Base-by-base conservation (phyloP, 2,113 vertebrate genomes). In the Abramis brama region DNA sequence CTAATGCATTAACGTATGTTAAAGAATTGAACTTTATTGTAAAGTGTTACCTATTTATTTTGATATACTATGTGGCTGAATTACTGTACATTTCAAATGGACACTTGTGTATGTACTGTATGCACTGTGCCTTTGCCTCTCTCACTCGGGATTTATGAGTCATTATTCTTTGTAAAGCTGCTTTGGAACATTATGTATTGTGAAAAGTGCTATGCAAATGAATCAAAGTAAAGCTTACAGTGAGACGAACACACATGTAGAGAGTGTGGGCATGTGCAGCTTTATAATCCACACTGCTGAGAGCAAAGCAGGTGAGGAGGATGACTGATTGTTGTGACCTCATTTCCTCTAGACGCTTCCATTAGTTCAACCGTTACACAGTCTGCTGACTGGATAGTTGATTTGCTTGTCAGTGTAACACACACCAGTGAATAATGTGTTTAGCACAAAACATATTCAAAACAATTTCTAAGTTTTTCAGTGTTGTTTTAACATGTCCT, bases 311-410 rank as follows among this genome's bases (percentile, higher is more conserved):
- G 47, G 74, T 55, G 74, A 77, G 74, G 74, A 33, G 25, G 33
- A 81, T 81, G 79, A 66, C 36, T 81, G 79, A 80, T 43, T 45
- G 33, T 52, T 52, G 62, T 70, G 62, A 70, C 60, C 60, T 47
- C 36, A 68, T 81, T 81, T 68, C 60, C 79, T 50, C 8, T 11
- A 81, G 79, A 82, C 25, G 12, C 78, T 23, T 43, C 78, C 19
- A 33, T 52, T 68, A 50, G 27, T 66, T 66, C 79, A 64, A 66
- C 13, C 59, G 60, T 62, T 50, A 68, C 62, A 33, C 74, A 33
- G 47, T 43, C 19, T 82, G 62, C 62, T 30, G 79, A 82, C 45
- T 82, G 60, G n/a, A 17, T 79, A 39, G 68, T 30, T 55, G 27
- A 57, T 83, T 57, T n/a, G 47, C 50, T 73, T 70, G 77, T 39